phyloP scores from a whole-genome alignment of 2,888 invertebrate genomes.

The Chymomyza amoena region DNA sequence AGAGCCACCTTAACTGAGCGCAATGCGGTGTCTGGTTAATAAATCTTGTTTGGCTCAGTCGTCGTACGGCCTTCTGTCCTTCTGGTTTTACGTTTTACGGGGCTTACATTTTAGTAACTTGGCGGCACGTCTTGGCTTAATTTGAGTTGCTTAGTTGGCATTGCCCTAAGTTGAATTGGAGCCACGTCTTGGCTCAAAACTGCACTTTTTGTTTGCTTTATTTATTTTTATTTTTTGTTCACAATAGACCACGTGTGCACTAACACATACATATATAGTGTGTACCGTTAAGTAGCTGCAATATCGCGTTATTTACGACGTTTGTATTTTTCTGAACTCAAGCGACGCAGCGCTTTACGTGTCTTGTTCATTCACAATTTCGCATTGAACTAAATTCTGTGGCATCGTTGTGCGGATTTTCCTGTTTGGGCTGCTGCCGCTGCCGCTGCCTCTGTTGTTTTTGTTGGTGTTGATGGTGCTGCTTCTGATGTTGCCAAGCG shows the following conservation, averaged over 20 bases:
- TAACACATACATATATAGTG: slow-evolving; percentile 11
- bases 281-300: slow-evolving; percentile 35
- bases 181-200: background rate
- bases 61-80: background rate
- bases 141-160: background rate
- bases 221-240: background rate
- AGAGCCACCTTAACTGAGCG: background rate
- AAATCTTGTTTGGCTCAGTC: slow-evolving; percentile 33
- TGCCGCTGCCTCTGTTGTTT: slow-evolving; percentile 33
- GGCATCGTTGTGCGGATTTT: slow-evolving; percentile 69
- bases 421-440: slow-evolving; percentile 56
- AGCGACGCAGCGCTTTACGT: slow-evolving; percentile 39
- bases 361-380: slow-evolving; percentile 69
- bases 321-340: background rate
- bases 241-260: slow-evolving; percentile 5
- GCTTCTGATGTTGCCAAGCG: slow-evolving; percentile 8
- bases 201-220: background rate
- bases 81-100: slow-evolving; percentile 26
- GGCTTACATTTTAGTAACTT: slow-evolving; percentile 23
- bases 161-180: background rate
- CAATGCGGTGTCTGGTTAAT: slow-evolving; percentile 13
- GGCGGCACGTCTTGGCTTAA: background rate
- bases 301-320: slow-evolving; percentile 22
- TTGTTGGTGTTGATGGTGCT: slow-evolving; percentile 26
- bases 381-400: slow-evolving; percentile 67